Percentiles rank a stretch among this genome's conserved stretches.
Conservation (phyloP, 2,797 vertebrate genomes). For the Pachyuromys duprasi region DNA sequence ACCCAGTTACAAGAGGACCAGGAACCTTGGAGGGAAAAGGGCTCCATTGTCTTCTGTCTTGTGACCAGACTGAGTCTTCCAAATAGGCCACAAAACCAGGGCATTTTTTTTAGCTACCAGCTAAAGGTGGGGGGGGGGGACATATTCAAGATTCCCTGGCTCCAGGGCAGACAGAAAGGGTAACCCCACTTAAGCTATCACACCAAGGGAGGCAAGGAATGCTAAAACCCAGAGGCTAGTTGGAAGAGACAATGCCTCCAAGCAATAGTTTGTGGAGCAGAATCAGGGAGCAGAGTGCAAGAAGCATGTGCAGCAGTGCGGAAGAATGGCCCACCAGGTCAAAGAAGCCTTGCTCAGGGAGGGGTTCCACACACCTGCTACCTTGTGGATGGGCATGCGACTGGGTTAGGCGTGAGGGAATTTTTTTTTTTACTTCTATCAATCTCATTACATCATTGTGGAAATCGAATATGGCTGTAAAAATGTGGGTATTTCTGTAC, state of each 20-base stretch:
- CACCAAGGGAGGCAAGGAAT: too few relatives aligned
- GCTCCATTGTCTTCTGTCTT: rapidly evolving
- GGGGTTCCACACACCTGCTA: rapidly evolving
- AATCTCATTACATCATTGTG: rapidly evolving
- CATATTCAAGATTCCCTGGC: neutral
- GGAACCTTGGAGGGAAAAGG: neutral
- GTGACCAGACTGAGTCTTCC: rapidly evolving
- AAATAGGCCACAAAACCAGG: rapidly evolving
- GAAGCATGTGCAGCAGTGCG: rapidly evolving
- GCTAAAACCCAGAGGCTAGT: neutral
- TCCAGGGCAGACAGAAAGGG: neutral
- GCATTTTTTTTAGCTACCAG: rapidly evolving
- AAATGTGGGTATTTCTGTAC: neutral
- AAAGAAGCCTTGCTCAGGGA: rapidly evolving
- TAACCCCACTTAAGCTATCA: rapidly evolving
- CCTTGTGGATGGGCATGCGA: rapidly evolving
- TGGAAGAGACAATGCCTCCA: neutral
- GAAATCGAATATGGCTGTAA: neutral
- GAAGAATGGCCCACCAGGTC: rapidly evolving
- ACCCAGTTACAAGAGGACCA: rapidly evolving
- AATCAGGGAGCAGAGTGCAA: neutral
- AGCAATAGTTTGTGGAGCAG: neutral
- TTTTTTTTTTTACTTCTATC: too few relatives aligned
- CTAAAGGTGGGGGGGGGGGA: too few relatives aligned
- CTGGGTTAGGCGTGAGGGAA: rapidly evolving